Evolutionary conservation across 2,797 vertebrate genomes (phyloP).

Genomic region (Danio kyathit): DNA sequence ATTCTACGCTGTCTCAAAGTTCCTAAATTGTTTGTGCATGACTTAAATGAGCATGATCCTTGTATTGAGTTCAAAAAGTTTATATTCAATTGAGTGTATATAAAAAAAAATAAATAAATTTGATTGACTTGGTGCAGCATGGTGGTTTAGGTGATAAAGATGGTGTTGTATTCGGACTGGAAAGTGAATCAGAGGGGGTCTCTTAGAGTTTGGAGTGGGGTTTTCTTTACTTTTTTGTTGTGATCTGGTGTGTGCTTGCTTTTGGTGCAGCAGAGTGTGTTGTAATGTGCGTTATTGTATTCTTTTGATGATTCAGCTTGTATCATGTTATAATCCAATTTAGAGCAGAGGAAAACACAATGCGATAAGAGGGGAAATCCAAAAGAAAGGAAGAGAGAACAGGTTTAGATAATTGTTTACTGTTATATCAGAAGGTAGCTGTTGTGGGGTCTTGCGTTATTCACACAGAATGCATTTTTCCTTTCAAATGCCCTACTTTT

Average conservation of each 20-base stretch:
- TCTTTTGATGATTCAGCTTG: not conserved
- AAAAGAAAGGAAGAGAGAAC: too few species aligned
- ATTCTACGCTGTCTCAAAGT: not conserved
- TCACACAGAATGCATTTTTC: too few species aligned
- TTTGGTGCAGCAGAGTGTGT: not conserved
- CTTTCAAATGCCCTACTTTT: too few species aligned
- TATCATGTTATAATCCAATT: not conserved
- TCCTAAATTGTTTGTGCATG: not conserved
- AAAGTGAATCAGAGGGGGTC: not conserved
- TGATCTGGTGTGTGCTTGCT: not conserved
- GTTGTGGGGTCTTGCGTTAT: too few species aligned
- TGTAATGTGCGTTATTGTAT: not conserved
- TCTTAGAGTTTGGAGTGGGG: not conserved
- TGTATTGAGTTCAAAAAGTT: not conserved
- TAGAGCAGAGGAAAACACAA: too few species aligned
- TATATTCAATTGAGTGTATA: too few species aligned
- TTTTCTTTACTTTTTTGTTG: not conserved
- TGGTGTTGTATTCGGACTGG: not conserved
- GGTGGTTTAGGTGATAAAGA: not conserved
- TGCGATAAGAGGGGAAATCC: too few species aligned
- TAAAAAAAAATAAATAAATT: too few species aligned
- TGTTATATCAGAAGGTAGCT: too few species aligned
- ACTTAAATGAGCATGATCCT: not conserved
- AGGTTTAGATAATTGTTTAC: too few species aligned
- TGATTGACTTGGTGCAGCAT: too few species aligned